Evolutionary conservation across 2,888 invertebrate genomes (phyloP).

Genomic region (Rhaphigaster nebulosa): DNA sequence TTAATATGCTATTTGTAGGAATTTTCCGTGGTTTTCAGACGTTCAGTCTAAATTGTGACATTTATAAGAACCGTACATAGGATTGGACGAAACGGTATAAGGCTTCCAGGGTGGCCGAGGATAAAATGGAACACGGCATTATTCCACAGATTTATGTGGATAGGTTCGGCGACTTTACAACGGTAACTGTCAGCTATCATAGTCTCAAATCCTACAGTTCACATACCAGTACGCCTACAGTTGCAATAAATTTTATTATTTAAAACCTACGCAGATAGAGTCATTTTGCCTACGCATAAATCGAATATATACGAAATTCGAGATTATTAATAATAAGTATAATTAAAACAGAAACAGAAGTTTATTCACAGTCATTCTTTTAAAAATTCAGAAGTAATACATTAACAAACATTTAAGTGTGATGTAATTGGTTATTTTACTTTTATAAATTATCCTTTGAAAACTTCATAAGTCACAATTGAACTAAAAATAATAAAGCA

Average conservation of each 20-base stretch:
- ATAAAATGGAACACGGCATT: background rate
- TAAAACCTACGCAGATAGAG: background rate
- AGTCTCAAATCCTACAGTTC: background rate
- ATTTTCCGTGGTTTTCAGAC: background rate
- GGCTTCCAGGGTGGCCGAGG: background rate
- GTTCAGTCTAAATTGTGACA: background rate
- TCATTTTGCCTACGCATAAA: background rate
- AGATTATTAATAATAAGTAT: background rate
- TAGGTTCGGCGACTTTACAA: slow-evolving; percentile 8
- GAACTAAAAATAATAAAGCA: too few relatives aligned
- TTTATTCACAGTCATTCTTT: too few relatives aligned
- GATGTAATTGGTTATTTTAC: too few relatives aligned
- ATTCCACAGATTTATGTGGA: background rate
- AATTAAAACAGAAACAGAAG: background rate
- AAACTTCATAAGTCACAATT: too few relatives aligned
- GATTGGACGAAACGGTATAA: background rate
- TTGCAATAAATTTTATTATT: slow-evolving; percentile 11
- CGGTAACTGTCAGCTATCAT: slow-evolving; percentile 16
- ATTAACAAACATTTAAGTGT: too few relatives aligned
- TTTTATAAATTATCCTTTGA: too few relatives aligned
- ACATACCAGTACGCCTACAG: background rate
- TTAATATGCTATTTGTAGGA: background rate
- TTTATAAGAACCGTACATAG: background rate
- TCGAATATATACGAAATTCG: background rate
- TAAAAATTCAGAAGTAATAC: too few relatives aligned